Percentiles rank a stretch among this genome's conserved stretches.
phyloP scores from a whole-genome alignment of 2,797 vertebrate species.

The Urosaurus nigricauda region DNA sequence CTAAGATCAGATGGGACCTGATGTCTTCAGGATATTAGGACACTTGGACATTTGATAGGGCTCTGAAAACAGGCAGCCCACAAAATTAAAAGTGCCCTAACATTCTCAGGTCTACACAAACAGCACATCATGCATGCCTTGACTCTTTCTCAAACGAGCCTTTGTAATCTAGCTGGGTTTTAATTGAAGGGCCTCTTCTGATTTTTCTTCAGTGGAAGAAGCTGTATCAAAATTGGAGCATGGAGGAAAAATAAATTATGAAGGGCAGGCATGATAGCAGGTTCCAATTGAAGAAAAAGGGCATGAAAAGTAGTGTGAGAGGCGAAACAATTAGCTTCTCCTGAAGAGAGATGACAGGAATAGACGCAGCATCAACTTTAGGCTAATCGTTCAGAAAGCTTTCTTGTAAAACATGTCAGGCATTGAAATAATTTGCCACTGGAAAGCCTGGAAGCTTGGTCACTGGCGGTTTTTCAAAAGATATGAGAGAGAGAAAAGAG shows the following conservation, averaged over 20 bases:
- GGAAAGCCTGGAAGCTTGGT: background rate
- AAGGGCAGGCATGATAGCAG: background rate
- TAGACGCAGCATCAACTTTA: background rate
- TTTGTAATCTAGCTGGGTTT: too few species aligned
- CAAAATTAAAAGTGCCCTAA: too few species aligned
- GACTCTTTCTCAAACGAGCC: too few species aligned
- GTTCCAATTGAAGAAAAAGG: background rate
- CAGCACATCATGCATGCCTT: too few species aligned
- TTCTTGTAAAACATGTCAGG: constrained; percentile 8
- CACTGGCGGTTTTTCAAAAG: background rate
- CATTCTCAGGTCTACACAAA: too few species aligned
- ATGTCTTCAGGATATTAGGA: too few species aligned
- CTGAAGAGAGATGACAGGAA: background rate
- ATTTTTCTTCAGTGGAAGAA: background rate
- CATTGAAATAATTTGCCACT: constrained; percentile 2
- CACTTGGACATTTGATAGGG: too few species aligned
- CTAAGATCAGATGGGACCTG: too few species aligned
- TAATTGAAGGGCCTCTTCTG: too few species aligned
- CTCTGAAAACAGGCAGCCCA: too few species aligned
- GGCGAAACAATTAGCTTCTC: background rate
- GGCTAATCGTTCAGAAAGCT: background rate
- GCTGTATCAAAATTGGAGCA: background rate
- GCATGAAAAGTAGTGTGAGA: background rate
- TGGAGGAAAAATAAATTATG: background rate
- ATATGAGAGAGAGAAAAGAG: background rate